phyloP scores from a whole-genome alignment of 2,113 vertebrate species.

The Anarhynchus alexandrinus region DNA sequence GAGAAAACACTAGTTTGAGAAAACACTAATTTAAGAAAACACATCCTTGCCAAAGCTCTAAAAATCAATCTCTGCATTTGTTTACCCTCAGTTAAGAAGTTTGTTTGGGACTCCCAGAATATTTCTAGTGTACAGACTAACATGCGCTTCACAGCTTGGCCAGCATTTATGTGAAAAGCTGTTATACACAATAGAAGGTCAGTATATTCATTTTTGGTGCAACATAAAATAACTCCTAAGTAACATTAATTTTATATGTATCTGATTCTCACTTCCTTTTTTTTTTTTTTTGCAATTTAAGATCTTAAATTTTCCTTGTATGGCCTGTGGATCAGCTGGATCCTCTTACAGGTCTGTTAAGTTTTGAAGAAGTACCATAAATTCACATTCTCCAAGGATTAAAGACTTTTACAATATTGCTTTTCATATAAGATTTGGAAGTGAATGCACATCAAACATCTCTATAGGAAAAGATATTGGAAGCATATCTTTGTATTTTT shows the following conservation, averaged over 20 bases:
- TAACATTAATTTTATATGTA: too few species aligned
- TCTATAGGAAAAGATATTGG: background rate
- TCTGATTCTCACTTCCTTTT: background rate
- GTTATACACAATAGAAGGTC: conserved; percentile 51
- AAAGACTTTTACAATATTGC: background rate
- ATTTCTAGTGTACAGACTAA: background rate
- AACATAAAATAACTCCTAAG: too few species aligned
- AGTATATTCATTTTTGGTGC: background rate
- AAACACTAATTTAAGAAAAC: background rate
- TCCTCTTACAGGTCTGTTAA: background rate
- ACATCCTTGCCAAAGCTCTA: background rate
- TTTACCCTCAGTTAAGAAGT: conserved; percentile 40
- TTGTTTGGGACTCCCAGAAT: conserved; percentile 31
- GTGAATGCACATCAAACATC: background rate
- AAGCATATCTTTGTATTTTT: background rate
- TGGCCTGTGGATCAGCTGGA: background rate
- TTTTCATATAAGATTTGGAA: background rate
- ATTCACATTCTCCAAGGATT: background rate
- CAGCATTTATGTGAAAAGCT: background rate
- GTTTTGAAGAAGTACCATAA: background rate
- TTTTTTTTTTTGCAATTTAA: background rate
- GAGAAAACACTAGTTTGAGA: background rate
- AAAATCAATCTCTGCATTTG: background rate
- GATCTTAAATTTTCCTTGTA: background rate
- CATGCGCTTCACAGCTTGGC: background rate